Evolutionary conservation across 2,113 vertebrate genomes (phyloP).

Genomic region (Scomber scombrus): DNA sequence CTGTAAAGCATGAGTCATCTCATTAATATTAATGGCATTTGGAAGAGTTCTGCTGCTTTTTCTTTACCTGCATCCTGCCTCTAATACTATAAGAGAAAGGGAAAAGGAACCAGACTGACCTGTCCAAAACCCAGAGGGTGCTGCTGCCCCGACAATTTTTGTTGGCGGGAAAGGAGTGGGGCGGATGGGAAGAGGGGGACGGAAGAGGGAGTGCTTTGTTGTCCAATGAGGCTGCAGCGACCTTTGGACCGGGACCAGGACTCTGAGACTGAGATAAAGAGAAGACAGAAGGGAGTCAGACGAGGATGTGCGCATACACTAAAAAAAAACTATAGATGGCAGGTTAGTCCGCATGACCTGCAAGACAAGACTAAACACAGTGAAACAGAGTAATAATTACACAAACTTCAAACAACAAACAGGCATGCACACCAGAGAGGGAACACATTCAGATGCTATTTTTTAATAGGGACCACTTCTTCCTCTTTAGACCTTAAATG

Average conservation of each 20-base stretch:
- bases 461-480: neutral
- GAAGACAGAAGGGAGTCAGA: constrained; percentile 19
- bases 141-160: constrained; percentile 88
- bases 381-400: neutral
- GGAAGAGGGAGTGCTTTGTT: constrained; percentile 86
- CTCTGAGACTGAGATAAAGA: constrained; percentile 80
- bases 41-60: neutral
- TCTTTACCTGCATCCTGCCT: neutral
- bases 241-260: constrained; percentile 91
- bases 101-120: constrained; percentile 79
- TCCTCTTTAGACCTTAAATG: neutral
- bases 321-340: constrained; percentile 9
- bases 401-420: constrained; percentile 42
- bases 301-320: neutral
- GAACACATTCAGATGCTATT: neutral
- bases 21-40: neutral
- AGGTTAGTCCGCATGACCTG: constrained; percentile 29
- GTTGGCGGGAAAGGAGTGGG: constrained; percentile 88
- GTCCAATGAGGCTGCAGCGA: constrained; percentile 86
- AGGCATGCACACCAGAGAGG: constrained; percentile 40
- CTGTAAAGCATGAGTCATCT: too few species aligned
- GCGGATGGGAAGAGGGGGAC: constrained; percentile 83
- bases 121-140: constrained; percentile 90
- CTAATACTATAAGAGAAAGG: neutral
- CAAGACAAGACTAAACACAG: constrained; percentile 9